Percentiles rank a stretch among this genome's conserved stretches.
These are phyloP conservation scores for Cremastobaeus sp. DNA, from an alignment of 2,888 invertebrate species.

Conservation along the genomic window DNA sequence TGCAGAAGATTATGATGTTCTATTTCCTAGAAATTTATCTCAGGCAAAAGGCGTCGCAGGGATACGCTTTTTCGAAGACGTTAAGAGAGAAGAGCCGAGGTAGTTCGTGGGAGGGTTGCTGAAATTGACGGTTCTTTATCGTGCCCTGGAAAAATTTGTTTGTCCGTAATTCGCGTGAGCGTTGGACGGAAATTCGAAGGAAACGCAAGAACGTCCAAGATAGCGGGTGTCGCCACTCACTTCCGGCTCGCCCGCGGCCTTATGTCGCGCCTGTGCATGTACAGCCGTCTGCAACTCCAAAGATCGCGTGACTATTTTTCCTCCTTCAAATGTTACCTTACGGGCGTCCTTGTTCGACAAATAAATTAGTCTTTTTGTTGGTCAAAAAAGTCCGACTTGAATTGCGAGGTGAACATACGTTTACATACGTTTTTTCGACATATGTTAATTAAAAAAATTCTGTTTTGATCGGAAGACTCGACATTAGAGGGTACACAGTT, in stretches of 20 bases:
- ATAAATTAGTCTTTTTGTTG: conserved; percentile 27
- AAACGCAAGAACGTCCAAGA: conserved; percentile 66
- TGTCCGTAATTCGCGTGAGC: conserved; percentile 41
- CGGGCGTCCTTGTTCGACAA: conserved; percentile 44
- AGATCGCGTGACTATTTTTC: conserved; percentile 60
- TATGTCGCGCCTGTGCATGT: conserved; percentile 49
- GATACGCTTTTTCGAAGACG: too few relatives aligned
- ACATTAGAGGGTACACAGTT: too few relatives aligned
- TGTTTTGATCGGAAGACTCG: too few relatives aligned
- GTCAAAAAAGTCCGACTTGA: conserved; percentile 17
- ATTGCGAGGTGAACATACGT: conserved; percentile 20
- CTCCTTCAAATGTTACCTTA: conserved; percentile 28
- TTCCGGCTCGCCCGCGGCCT: conserved; percentile 71
- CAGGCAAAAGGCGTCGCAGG: too few relatives aligned
- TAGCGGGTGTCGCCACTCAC: conserved; percentile 75
- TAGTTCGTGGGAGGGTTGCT: not conserved
- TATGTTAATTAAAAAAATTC: too few relatives aligned
- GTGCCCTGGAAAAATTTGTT: conserved; percentile 19
- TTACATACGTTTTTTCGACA: too few relatives aligned
- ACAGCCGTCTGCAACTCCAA: conserved; percentile 13
- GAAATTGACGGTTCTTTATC: not conserved
- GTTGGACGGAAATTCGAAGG: conserved; percentile 41
- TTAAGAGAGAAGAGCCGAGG: too few relatives aligned
- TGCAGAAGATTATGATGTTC: conserved; percentile 20
- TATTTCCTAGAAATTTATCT: not conserved